Evolutionary conservation across 2,797 vertebrate genomes (phyloP), one percentile per base, ranked within the genome.

Genomic region (Caiman crocodilus): DNA sequence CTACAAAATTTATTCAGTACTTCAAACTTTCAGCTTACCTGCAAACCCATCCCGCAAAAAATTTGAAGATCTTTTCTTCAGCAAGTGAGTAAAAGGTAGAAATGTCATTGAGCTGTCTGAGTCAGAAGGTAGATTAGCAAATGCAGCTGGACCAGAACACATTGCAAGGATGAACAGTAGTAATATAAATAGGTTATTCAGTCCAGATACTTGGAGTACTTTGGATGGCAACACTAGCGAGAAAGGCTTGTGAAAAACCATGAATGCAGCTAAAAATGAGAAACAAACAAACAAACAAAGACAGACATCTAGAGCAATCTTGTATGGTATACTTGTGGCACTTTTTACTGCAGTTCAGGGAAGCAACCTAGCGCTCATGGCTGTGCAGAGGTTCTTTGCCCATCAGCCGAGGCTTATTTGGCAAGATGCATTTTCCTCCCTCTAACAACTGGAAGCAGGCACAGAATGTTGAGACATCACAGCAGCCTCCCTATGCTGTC

Each of bases 1-100:
- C 67, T 2, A 8, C 79, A 67, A 77, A 92, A 82, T 1, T 1
- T 13, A 3, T 2, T 59, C 55, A 69, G 59, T 67, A 4, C 57
- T 32, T 79, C 14, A n/a, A 4, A 18, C 21, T 73, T 57, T 86
- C 67, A 79, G 1, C 20, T 85, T 84, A 94, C 93, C 78, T 59
- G 92, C 85, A 67, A 96, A 95, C 1, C 55, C 95, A 94, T 79
- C 75, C 71, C 79, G 64, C 14, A 93, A 35, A 11, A 93, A 90
- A 35, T 13, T 58, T 92, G 20, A 57, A 79, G 32, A 61, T 94
- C 63, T 93, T 93, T 35, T 91, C 50, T 4, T 67, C 32, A 84
- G 50, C 82, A 65, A 32, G 14, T 0, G 10, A 75, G 35, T 5
- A 56, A 64, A 0, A 0, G 76, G 56, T 9, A 55, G 11, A 2